phyloP scores from a whole-genome alignment of 2,113 vertebrate species.

The Strix uralensis region DNA sequence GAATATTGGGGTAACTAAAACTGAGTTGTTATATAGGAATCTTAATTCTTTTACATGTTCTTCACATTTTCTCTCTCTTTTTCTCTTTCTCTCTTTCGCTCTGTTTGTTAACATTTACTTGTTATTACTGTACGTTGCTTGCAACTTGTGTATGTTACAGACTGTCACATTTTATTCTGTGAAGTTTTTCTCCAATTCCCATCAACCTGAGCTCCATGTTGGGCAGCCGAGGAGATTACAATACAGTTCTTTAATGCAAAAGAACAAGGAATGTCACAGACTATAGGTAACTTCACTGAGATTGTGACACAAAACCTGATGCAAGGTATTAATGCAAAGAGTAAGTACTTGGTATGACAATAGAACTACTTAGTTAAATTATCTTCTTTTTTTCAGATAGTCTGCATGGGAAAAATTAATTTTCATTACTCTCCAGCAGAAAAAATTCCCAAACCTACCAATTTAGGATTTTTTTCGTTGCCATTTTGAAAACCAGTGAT shows the following conservation, averaged over 20 bases:
- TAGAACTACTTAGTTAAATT: slow-evolving; percentile 55
- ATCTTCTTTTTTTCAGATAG: slow-evolving; percentile 47
- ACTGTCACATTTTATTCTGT: slow-evolving; percentile 75
- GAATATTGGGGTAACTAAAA: slow-evolving; percentile 45
- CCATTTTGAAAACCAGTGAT: slow-evolving; percentile 66
- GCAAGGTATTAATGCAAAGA: slow-evolving; percentile 71
- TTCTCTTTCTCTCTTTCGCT: slow-evolving; percentile 71
- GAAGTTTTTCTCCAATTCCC: slow-evolving; percentile 71
- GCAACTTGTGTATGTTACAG: slow-evolving; percentile 76
- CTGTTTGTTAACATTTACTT: slow-evolving; percentile 76
- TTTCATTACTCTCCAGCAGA: slow-evolving; percentile 56
- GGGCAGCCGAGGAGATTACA: slow-evolving; percentile 69
- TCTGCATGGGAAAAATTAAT: slow-evolving; percentile 64
- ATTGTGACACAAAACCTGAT: slow-evolving; percentile 66
- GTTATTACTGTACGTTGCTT: slow-evolving; percentile 70
- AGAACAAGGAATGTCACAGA: slow-evolving; percentile 71
- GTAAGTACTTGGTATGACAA: slow-evolving; percentile 74
- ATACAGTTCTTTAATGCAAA: slow-evolving; percentile 69
- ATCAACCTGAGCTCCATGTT: slow-evolving; percentile 71
- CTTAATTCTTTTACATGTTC: slow-evolving; percentile 76
- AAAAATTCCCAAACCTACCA: slow-evolving; percentile 34
- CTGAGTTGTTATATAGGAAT: slow-evolving; percentile 46
- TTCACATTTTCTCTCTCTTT: slow-evolving; percentile 75
- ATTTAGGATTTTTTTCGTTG: slow-evolving; percentile 48
- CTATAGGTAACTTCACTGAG: slow-evolving; percentile 68